Evolutionary conservation across 1,140 invertebrate genomes (phyloP).

Genomic region (Papilio polyxenes): DNA sequence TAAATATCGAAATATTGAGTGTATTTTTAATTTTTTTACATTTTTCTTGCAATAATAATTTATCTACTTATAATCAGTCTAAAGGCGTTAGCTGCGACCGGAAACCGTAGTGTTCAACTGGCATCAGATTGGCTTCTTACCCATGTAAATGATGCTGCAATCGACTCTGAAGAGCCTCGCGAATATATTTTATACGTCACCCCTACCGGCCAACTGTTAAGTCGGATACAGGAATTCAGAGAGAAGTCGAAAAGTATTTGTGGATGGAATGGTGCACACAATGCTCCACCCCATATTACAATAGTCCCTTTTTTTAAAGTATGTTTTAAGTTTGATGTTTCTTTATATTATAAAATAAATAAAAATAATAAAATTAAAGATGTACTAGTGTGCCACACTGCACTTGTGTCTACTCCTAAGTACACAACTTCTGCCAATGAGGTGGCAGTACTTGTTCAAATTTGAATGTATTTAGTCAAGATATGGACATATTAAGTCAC

Average conservation of each 20-base stretch:
- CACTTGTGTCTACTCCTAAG: too few species aligned
- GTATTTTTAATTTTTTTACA: conserved; percentile 37
- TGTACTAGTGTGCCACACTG: too few species aligned
- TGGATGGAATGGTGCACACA: conserved; percentile 94
- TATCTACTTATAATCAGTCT: conserved; percentile 81
- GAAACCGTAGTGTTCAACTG: conserved; percentile 90
- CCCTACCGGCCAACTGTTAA: conserved; percentile 85
- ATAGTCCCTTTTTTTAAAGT: conserved; percentile 94
- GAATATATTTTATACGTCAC: conserved; percentile 94
- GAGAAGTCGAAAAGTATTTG: conserved; percentile 86
- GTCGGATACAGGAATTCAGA: conserved; percentile 89
- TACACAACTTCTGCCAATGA: neutral
- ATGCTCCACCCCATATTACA: conserved; percentile 94
- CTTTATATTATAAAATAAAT: conserved; percentile 3
- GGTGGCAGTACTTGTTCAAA: neutral
- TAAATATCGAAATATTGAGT: conserved; percentile 70
- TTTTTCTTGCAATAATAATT: neutral
- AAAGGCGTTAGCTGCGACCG: conserved; percentile 94
- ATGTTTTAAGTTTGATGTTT: conserved; percentile 44
- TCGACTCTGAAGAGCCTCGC: conserved; percentile 87
- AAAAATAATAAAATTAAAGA: too few species aligned
- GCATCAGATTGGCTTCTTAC: conserved; percentile 94
- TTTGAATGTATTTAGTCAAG: neutral
- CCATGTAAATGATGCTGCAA: conserved; percentile 90
- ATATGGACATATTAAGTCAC: too few species aligned